These are phyloP conservation scores for Mustelus asterias DNA, from an alignment of 2,113 vertebrate genomes.

Conservation along the genomic window DNA sequence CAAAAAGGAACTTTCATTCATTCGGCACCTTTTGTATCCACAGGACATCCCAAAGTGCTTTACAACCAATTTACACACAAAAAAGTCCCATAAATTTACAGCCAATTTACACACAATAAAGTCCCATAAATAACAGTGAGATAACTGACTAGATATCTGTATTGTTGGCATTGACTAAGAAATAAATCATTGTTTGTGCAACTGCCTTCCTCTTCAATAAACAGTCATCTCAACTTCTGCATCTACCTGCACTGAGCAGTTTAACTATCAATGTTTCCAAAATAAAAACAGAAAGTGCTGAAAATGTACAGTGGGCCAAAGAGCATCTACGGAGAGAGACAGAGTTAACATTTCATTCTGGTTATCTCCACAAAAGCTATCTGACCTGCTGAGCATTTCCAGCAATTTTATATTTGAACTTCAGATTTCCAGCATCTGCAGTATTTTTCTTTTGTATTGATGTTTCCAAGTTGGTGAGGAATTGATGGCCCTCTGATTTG, in stretches of 20 bases:
- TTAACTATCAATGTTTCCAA: neutral
- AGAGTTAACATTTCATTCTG: neutral
- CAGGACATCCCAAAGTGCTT: neutral
- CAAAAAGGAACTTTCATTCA: neutral
- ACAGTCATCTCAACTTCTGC: neutral
- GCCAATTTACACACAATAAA: neutral
- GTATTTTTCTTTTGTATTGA: neutral
- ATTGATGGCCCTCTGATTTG: neutral
- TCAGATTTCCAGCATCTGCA: neutral
- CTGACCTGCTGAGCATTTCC: neutral
- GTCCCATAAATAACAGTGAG: neutral
- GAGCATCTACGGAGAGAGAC: too few relatives aligned
- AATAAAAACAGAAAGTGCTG: too few relatives aligned
- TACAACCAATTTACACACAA: neutral
- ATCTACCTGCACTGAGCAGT: neutral
- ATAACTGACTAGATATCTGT: neutral
- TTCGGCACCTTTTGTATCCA: neutral
- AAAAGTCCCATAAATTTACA: neutral
- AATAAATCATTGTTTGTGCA: neutral
- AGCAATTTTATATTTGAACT: neutral
- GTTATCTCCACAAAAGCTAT: neutral
- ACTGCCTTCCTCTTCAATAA: constrained; percentile 17
- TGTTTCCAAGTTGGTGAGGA: neutral
- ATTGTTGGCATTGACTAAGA: neutral
- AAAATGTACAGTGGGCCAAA: too few relatives aligned